A percentile compares a stretch with the other conserved stretches of the same genome.
Conservation (phyloP, 2,113 vertebrate species). For the Phasianus colchicus region DNA sequence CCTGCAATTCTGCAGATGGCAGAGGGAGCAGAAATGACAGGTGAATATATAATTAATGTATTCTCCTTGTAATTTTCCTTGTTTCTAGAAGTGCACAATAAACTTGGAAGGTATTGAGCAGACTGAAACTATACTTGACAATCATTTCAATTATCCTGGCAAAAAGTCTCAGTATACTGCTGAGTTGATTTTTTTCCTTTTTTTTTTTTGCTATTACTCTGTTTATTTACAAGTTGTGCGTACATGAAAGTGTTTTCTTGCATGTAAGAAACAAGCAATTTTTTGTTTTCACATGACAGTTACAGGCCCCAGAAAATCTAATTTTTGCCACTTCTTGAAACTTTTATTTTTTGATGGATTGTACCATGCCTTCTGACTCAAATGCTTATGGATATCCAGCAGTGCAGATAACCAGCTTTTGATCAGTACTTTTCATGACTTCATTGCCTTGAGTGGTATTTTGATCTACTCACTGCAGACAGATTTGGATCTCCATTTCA, state of each 20-base stretch:
- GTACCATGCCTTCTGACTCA: background rate
- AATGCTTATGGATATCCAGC: background rate
- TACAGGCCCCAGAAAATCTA: background rate
- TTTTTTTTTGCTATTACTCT: background rate
- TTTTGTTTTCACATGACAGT: background rate
- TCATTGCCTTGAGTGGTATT: rapidly evolving
- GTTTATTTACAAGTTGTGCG: background rate
- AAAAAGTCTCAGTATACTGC: background rate
- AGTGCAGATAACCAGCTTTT: background rate
- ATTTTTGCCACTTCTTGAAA: background rate
- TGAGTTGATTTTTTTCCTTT: background rate
- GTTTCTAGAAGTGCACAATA: background rate
- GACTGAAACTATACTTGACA: background rate
- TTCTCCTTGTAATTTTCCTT: background rate
- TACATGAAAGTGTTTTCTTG: background rate
- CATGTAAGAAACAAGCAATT: background rate
- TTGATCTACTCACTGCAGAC: background rate
- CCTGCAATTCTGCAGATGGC: background rate
- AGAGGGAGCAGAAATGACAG: background rate
- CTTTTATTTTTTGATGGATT: background rate
- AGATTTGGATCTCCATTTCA: background rate
- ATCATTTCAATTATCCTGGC: background rate
- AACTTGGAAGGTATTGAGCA: background rate
- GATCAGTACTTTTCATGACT: background rate
- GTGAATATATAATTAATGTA: background rate